A percentile compares a stretch with the other conserved stretches of the same genome.
phyloP scores from a whole-genome alignment of 2,113 vertebrate species.

The Phoenicopterus ruber region DNA sequence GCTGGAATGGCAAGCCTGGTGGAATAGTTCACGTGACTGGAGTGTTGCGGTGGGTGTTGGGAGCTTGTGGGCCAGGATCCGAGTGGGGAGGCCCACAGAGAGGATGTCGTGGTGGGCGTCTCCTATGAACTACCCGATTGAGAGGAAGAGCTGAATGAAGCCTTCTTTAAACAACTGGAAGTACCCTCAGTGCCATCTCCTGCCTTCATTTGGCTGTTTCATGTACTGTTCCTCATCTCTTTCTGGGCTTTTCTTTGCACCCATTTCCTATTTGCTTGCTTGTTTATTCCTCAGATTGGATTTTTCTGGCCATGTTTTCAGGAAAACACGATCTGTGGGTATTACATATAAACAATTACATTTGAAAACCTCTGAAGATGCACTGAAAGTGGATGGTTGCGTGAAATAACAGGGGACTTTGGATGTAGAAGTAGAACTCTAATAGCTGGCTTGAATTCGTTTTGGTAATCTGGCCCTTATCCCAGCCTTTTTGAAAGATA shows the following conservation, averaged over 20 bases:
- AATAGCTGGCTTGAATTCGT: neutral
- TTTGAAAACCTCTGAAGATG: neutral
- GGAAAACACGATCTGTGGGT: neutral
- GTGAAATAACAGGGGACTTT: neutral
- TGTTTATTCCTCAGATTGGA: neutral
- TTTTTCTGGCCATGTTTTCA: neutral
- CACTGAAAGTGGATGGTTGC: neutral
- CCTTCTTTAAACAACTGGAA: neutral
- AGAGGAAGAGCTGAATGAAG: neutral
- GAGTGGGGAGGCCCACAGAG: neutral
- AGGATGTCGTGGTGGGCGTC: rapidly evolving
- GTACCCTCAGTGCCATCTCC: neutral
- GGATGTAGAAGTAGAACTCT: neutral
- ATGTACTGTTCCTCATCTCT: neutral
- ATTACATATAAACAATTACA: neutral
- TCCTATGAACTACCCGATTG: neutral
- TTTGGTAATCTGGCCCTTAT: slow-evolving; percentile 11
- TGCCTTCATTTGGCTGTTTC: neutral
- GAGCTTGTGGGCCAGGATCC: neutral
- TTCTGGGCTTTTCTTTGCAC: neutral
- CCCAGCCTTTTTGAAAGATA: slow-evolving; percentile 24
- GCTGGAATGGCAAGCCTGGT: neutral
- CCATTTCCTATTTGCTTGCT: neutral
- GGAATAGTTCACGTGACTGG: neutral
- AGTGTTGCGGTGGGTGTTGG: neutral